These are phyloP conservation scores for Epiblema foenella DNA, from an alignment of 2,888 invertebrate genomes.

Conservation along the genomic window DNA sequence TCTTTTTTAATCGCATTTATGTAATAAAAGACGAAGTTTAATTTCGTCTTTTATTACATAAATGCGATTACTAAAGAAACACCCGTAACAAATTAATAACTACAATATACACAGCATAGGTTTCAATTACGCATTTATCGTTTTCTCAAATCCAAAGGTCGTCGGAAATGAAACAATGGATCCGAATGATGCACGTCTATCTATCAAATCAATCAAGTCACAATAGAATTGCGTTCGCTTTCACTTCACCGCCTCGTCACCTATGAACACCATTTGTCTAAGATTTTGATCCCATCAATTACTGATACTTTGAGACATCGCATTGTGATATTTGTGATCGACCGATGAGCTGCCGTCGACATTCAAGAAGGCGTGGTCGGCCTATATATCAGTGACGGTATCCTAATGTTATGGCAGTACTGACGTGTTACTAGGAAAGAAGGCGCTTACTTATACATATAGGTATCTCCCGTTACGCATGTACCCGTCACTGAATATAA, in stretches of 20 bases:
- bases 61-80: conserved; percentile 16
- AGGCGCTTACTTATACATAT: too few relatives aligned
- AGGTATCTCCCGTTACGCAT: too few relatives aligned
- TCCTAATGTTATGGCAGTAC: background rate
- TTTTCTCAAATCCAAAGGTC: conserved; percentile 62
- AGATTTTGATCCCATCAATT: conserved; percentile 66
- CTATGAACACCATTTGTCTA: conserved; percentile 64
- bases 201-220: conserved; percentile 68
- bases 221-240: conserved; percentile 73
- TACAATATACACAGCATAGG: conserved; percentile 13
- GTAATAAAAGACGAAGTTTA: too few relatives aligned
- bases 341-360: conserved; percentile 31
- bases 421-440: background rate
- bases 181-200: conserved; percentile 62
- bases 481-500: too few relatives aligned
- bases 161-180: conserved; percentile 69
- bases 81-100: conserved; percentile 29
- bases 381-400: background rate
- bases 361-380: conserved; percentile 17
- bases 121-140: conserved; percentile 45
- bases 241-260: conserved; percentile 68
- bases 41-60: conserved; percentile 15
- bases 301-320: conserved; percentile 43
- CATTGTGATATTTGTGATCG: conserved; percentile 52
- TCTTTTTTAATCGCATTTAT: too few relatives aligned